Base-by-base conservation (phyloP, 2,797 vertebrate genomes). In the Rallus crepitans region DNA sequence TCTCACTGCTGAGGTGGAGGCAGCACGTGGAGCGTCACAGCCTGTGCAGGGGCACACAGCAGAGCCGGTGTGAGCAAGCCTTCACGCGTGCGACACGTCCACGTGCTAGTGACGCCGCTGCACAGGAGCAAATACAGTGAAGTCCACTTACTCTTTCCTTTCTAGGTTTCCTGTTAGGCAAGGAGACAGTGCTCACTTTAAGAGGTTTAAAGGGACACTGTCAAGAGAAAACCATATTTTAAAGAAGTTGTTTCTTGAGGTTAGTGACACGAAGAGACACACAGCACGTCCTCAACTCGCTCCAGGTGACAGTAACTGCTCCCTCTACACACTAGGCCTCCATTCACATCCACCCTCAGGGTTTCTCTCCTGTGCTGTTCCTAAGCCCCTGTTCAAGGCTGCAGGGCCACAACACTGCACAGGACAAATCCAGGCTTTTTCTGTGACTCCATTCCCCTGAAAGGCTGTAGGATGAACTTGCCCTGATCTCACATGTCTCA, bases 101-200 rank as follows among this genome's bases (percentile, higher is more conserved):
- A 87, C 8, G 15, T 80, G 89, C 61, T 84, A 60, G 83, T 76
- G 92, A 76, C 45, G 40, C 55, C 1, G 4, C 56, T 89, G 69
- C 91, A 7, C n/a, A 5, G 18, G 48, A 89, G 93, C 91, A 55
- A 28, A 79, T 19, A 86, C 75, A 96, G 81, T 96, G 39, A 1
- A 82, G 89, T 77, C 91, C 97, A 98, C 98, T 98, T 98, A 98
- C 98, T 96, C 97, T 98, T 97, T 96, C 97, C 96, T 91, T 98
- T 96, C 96, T 98, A 97, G 97, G 96, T 75, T 98, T 98, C 97
- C 97, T 98, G 97, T 95, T 98, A 97, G 96, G 94, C 94, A 98
- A 96, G 87, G 97, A 97, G 96, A 98, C 97, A 72, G 97, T 96
- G 97, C 96, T 96, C 97, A 95, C 97, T 96, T 97, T 98, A 97